Conservation (phyloP, 2,888 invertebrate species). For the Ormyrus rosae region DNA sequence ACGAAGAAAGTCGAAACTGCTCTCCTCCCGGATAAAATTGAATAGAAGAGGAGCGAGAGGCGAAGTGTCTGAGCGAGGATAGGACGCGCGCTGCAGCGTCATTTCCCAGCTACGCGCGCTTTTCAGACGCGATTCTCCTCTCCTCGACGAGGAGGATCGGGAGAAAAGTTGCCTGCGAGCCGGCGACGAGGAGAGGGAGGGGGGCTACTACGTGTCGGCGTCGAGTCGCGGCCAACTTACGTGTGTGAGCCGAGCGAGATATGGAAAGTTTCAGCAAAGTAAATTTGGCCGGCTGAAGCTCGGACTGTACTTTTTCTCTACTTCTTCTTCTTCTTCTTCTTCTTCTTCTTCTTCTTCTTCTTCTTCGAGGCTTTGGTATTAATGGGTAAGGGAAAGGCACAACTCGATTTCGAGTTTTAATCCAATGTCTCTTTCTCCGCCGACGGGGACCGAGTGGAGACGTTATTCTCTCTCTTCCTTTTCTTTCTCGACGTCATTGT, state of each 20-base stretch:
- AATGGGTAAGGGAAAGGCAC: not conserved
- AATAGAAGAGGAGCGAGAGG: not conserved
- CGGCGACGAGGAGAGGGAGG: not conserved
- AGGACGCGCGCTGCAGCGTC: not conserved
- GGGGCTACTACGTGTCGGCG: constrained; percentile 1
- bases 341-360: too few relatives aligned
- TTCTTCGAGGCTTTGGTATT: too few relatives aligned
- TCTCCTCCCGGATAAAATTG: constrained; percentile 2
- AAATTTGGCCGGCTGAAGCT: not conserved
- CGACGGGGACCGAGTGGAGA: too few relatives aligned
- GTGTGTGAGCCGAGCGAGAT: not conserved
- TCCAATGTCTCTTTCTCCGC: constrained; percentile 34
- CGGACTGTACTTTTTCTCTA: not conserved
- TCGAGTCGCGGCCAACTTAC: not conserved
- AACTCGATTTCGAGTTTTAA: constrained; percentile 32
- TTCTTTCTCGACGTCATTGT: too few relatives aligned
- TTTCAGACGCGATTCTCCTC: constrained; percentile 8
- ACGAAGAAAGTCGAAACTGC: not conserved
- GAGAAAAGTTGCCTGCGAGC: not conserved
- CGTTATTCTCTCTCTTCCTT: too few relatives aligned
- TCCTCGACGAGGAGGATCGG: not conserved
- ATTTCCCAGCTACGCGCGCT: not conserved
- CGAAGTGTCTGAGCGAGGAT: not conserved
- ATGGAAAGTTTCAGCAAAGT: constrained; percentile 19
- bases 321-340: too few relatives aligned